Conservation (phyloP, 2,797 vertebrate species). For the Eleutherodactylus coqui region DNA sequence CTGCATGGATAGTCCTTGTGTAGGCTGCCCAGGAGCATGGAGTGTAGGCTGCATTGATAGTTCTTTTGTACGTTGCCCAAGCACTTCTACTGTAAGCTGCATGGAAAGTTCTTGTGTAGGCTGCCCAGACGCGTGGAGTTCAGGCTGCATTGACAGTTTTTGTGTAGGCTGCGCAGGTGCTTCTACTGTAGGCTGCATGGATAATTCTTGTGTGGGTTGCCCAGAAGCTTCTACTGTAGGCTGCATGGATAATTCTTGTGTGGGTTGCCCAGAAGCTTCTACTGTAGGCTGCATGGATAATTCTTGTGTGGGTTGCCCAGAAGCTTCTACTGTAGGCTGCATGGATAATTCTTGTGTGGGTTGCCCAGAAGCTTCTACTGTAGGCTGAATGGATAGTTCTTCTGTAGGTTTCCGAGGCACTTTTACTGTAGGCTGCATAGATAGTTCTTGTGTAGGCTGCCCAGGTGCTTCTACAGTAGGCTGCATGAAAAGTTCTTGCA, state of each 20-base stretch:
- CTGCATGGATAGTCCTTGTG: neutral
- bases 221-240: neutral
- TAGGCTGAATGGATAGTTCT: neutral
- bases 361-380: neutral
- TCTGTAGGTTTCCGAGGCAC: too few species aligned
- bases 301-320: too few species aligned
- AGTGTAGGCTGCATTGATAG: neutral
- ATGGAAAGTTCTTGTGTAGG: neutral
- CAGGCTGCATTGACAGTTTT: neutral
- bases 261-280: too few species aligned
- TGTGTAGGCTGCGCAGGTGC: neutral
- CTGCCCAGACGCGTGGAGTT: neutral
- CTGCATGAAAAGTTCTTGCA: neutral
- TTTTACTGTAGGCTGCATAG: neutral
- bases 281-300: neutral
- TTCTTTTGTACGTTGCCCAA: neutral
- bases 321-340: too few species aligned
- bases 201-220: neutral
- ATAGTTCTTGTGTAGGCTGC: neutral
- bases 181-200: neutral
- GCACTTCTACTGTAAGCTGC: neutral
- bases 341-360: too few species aligned
- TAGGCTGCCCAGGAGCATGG: neutral
- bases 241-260: too few species aligned
- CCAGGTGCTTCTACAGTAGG: neutral